Evolutionary conservation across 1,140 invertebrate genomes (phyloP).

Genomic region (Macrocentrus cingulum): DNA sequence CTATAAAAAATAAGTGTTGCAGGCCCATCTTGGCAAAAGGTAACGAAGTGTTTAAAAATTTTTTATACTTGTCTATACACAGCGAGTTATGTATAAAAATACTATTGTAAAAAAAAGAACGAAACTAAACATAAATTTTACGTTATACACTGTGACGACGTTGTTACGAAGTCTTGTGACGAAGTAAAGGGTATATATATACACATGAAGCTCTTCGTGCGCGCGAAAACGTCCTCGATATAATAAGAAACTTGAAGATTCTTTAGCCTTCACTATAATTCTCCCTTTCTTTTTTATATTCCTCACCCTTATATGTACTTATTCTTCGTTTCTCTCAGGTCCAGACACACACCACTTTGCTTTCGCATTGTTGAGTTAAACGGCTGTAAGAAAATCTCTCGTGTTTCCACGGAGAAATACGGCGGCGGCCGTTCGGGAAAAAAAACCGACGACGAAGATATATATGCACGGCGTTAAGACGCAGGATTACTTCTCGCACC

Average conservation of each 20-base stretch:
- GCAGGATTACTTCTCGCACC: no score
- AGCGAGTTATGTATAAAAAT: no score
- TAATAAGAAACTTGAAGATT: constrained; percentile 21
- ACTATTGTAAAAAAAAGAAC: no score
- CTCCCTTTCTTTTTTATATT: background rate
- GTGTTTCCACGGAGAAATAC: background rate
- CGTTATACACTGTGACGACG: background rate
- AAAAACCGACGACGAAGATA: background rate
- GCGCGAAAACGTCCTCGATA: constrained; percentile 20
- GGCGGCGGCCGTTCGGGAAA: background rate
- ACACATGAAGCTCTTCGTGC: background rate
- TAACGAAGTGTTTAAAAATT: no score
- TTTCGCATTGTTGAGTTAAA: background rate
- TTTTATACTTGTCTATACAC: no score
- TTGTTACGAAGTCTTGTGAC: background rate
- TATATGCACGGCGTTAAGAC: background rate
- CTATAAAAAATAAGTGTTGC: no score
- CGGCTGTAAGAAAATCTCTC: background rate
- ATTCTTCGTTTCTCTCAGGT: background rate
- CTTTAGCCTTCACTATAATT: constrained; percentile 6
- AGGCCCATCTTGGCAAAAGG: no score
- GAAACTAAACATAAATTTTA: no score
- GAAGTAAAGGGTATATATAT: background rate
- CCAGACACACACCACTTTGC: background rate
- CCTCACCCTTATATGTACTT: background rate